Evolutionary conservation across 2,888 invertebrate genomes (phyloP).

Genomic region (Apodemia mormo): DNA sequence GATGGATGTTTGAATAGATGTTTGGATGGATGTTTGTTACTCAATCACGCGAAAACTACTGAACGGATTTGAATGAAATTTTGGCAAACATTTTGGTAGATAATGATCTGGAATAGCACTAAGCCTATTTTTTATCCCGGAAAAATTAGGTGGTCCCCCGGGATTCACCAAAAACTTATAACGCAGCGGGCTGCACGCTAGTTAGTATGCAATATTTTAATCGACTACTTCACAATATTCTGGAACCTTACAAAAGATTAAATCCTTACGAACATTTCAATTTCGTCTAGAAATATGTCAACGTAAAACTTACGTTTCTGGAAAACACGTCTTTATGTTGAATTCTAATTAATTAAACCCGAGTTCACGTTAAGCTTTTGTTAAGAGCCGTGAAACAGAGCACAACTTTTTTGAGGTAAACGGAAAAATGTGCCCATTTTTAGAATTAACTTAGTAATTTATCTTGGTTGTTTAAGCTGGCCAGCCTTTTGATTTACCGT

Average conservation of each 20-base stretch:
- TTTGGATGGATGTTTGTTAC: too few relatives aligned
- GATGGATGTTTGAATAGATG: too few relatives aligned
- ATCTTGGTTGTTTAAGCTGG: slow-evolving; percentile 61
- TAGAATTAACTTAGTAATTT: slow-evolving; percentile 65
- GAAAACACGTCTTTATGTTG: background rate
- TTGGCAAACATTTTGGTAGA: too few relatives aligned
- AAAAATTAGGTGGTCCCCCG: too few relatives aligned
- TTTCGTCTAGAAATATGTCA: background rate
- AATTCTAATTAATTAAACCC: slow-evolving; percentile 24
- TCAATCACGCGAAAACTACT: too few relatives aligned
- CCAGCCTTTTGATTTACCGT: slow-evolving; percentile 52
- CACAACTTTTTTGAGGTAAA: slow-evolving; percentile 8
- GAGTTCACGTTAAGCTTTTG: slow-evolving; percentile 22
- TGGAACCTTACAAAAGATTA: background rate
- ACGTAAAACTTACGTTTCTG: slow-evolving; percentile 2
- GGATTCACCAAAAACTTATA: too few relatives aligned
- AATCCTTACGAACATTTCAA: background rate
- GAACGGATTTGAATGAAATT: too few relatives aligned
- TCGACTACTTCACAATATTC: too few relatives aligned
- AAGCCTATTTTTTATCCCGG: too few relatives aligned
- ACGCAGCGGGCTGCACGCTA: too few relatives aligned
- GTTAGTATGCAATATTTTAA: too few relatives aligned
- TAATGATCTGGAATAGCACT: too few relatives aligned
- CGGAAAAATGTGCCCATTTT: slow-evolving; percentile 47
- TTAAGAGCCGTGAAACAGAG: slow-evolving; percentile 11